Evolutionary conservation across 1,140 invertebrate genomes (phyloP).

Genomic region (Solenopsis invicta): DNA sequence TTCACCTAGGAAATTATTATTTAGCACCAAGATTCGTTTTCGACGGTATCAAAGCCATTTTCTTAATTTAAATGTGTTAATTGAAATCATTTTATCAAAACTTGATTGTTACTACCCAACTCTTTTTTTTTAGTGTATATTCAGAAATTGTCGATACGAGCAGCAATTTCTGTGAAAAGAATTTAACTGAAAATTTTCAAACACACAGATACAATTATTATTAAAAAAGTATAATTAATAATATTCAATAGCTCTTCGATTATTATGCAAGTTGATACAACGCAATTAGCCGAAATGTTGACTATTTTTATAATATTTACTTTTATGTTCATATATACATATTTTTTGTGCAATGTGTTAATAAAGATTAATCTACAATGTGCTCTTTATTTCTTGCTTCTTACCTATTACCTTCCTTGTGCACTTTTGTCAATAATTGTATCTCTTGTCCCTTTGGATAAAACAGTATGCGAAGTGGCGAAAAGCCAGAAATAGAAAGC

Average conservation of each 20-base stretch:
- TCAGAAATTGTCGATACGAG: neutral
- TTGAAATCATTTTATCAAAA: no score
- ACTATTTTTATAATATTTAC: neutral
- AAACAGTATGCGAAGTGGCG: no score
- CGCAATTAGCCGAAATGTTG: neutral
- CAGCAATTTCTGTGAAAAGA: neutral
- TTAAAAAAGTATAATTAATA: neutral
- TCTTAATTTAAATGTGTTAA: no score
- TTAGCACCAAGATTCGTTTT: no score
- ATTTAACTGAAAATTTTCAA: neutral
- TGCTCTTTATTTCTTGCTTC: no score
- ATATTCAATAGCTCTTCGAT: neutral
- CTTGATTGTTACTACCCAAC: no score
- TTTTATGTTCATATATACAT: neutral
- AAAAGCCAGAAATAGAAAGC: no score
- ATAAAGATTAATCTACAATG: neutral
- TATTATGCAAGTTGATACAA: neutral
- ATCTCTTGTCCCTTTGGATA: no score
- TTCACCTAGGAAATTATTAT: no score
- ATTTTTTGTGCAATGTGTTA: neutral
- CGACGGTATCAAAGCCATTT: no score
- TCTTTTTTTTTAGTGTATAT: neutral
- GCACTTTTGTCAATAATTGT: no score
- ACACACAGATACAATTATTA: neutral
- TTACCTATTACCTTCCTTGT: no score